phyloP scores from a whole-genome alignment of 2,113 vertebrate genomes.

The Ptilorrhoa leucosticta region DNA sequence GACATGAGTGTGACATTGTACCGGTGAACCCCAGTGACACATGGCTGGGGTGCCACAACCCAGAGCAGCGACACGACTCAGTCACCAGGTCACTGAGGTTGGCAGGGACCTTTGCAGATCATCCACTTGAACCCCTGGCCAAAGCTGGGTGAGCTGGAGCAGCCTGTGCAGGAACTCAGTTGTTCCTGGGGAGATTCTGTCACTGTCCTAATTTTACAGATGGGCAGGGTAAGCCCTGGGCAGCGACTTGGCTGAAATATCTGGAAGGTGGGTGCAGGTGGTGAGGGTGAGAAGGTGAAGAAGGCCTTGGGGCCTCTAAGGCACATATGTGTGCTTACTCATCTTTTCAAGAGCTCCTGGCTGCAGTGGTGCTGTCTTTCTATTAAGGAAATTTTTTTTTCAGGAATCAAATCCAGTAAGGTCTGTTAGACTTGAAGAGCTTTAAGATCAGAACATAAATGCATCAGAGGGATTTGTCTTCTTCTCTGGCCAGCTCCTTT shows the following conservation, averaged over 20 bases:
- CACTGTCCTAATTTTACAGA: not conserved
- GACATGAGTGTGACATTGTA: accelerated
- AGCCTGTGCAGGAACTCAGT: not conserved
- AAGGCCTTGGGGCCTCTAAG: not conserved
- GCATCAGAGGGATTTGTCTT: not conserved
- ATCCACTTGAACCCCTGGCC: not conserved
- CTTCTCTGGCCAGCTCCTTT: not conserved
- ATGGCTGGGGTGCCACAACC: not conserved
- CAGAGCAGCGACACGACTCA: not conserved
- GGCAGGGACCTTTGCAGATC: not conserved
- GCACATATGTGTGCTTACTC: not conserved
- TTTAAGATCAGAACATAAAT: not conserved
- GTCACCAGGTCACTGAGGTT: not conserved
- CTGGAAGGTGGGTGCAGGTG: not conserved
- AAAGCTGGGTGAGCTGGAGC: not conserved
- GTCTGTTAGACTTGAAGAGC: not conserved
- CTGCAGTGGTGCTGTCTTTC: not conserved
- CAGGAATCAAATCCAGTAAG: not conserved
- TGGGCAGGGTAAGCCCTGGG: not conserved
- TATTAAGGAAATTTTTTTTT: not conserved
- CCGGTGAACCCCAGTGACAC: accelerated
- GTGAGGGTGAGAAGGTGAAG: not conserved
- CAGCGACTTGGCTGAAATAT: not conserved
- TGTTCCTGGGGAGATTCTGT: not conserved
- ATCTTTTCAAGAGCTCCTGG: not conserved